Base-by-base conservation (phyloP, 2,888 invertebrate species). In the Ectemnius lituratus region DNA sequence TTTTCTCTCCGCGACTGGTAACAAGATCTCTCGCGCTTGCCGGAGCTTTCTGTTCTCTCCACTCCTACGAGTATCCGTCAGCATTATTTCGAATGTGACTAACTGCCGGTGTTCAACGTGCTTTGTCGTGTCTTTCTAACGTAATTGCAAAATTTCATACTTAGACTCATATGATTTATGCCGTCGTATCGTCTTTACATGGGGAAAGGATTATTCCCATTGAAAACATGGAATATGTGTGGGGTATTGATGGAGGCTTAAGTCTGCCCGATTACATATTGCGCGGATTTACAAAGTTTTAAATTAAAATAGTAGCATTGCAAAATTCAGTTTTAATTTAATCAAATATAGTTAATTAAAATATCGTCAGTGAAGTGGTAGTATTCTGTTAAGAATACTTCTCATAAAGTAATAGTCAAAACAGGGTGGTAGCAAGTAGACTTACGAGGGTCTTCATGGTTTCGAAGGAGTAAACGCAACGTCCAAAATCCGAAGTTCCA, bases 361-460 rank as follows among this genome's bases (percentile, higher is more conserved):
- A 8, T 8, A 37, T 37, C 5, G 37, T 37, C 11, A 37, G 8
- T 37, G 37, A 37, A 37, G 8, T 37, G 8, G 8, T 37, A 11
- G 37, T 37, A 37, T 23, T 1, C 3, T 23, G 23, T 23, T 23
- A 37, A 37, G 37, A 37, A 11, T 37, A 2, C 14, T n/a, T 11
- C 14, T 27, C 0, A 1, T 18, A 20, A 6, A 37, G 5, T 18
- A n/a, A 0, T 11, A 59, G 37, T 18, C 18, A 6, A 46, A 20
- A 49, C 1, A 18, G 18, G 28, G n/a, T n/a, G 46, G 20, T 11
- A 18, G 1, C 46, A 18, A 27, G 84, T 23, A 23, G 2, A 88
- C 88, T 88, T 84, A 88, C 88, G 67, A 88, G 67, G 63, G 79
- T 87, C 75, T 88, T 88, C 88, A 88, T 88, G 81, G 47, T 80